Conservation (phyloP, 2,888 invertebrate genomes). For the Atrina japonica region DNA sequence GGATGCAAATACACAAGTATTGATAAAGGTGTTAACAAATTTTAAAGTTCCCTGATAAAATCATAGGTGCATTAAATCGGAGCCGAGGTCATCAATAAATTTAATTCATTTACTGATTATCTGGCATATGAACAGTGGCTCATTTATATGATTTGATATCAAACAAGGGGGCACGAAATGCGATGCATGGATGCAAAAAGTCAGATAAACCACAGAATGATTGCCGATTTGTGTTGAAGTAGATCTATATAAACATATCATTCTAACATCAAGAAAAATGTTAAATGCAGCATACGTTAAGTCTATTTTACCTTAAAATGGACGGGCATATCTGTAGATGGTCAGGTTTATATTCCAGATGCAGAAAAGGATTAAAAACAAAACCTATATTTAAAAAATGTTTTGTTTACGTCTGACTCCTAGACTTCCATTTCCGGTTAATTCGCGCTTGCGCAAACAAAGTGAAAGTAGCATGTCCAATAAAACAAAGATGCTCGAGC, state of each 20-base stretch:
- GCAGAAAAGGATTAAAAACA: too few relatives aligned
- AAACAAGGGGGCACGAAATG: too few relatives aligned
- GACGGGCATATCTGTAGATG: conserved; percentile 50
- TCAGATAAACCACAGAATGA: conserved; percentile 15
- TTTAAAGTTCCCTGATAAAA: conserved; percentile 29
- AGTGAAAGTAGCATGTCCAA: conserved; percentile 14
- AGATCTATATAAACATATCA: too few relatives aligned
- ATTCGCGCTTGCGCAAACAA: conserved; percentile 9
- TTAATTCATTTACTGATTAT: too few relatives aligned
- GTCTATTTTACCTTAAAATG: conserved; percentile 54
- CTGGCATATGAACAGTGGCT: too few relatives aligned
- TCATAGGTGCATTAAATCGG: conserved; percentile 1
- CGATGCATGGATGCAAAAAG: background rate
- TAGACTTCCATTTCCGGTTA: conserved; percentile 29
- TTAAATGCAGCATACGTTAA: too few relatives aligned
- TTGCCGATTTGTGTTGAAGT: too few relatives aligned
- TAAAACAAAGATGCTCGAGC: too few relatives aligned
- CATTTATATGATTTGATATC: too few relatives aligned
- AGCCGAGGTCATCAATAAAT: too few relatives aligned
- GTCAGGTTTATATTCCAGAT: background rate
- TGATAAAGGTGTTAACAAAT: conserved; percentile 13
- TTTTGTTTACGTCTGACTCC: conserved; percentile 19
- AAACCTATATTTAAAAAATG: too few relatives aligned
- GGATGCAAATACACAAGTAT: background rate
- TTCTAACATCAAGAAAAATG: too few relatives aligned